Conservation (phyloP, 2,888 invertebrate genomes). For the Synanthedon andrenaeformis region DNA sequence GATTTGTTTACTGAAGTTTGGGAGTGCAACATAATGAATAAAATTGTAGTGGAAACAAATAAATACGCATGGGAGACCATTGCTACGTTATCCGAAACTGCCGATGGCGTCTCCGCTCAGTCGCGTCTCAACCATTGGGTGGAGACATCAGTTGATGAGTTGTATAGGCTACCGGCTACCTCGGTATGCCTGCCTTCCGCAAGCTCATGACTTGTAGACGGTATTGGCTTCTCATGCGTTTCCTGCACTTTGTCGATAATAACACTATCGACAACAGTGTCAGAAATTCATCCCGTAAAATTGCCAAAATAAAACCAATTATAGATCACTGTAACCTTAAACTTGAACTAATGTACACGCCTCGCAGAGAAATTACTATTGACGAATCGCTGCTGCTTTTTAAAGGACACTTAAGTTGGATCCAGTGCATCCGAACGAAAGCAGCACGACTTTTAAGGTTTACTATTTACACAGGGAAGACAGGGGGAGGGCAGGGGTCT, state of each 20-base stretch:
- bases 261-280: conserved; percentile 1
- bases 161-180: conserved; percentile 4
- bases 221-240: conserved; percentile 8
- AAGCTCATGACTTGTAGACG: conserved; percentile 8
- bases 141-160: neutral
- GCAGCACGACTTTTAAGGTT: conserved; percentile 8
- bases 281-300: conserved; percentile 5
- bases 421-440: conserved; percentile 11
- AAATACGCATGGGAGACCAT: conserved; percentile 1
- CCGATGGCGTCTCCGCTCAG: neutral
- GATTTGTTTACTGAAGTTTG: conserved; percentile 2
- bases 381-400: conserved; percentile 13
- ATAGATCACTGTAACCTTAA: conserved; percentile 8
- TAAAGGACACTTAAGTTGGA: conserved; percentile 11
- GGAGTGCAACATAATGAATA: neutral
- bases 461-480: conserved; percentile 10
- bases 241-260: conserved; percentile 11
- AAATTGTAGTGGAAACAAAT: conserved; percentile 2
- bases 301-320: conserved; percentile 6
- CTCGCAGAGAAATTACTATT: conserved; percentile 7
- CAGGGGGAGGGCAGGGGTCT: too few species aligned
- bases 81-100: neutral
- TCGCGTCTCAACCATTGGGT: neutral
- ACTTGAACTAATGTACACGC: conserved; percentile 6
- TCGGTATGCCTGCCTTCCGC: conserved; percentile 11